These are phyloP conservation scores for Siniperca knerii DNA, from an alignment of 2,113 vertebrate species.

Conservation along the genomic window DNA sequence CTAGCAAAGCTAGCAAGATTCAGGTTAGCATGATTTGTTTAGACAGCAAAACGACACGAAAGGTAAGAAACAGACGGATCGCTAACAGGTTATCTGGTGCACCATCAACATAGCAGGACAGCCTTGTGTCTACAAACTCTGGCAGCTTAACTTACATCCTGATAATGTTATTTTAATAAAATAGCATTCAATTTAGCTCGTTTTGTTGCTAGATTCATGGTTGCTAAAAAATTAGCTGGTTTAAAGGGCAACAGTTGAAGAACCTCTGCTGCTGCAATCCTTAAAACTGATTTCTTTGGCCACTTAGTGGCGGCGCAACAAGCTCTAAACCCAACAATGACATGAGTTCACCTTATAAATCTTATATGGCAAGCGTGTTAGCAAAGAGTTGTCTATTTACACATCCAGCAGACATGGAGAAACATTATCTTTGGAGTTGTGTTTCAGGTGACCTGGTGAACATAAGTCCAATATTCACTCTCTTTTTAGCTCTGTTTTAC, in stretches of 20 bases:
- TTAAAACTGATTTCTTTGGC: background rate
- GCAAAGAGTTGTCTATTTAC: background rate
- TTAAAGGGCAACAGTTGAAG: background rate
- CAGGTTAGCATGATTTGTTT: background rate
- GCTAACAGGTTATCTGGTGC: background rate
- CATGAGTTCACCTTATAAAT: too few relatives aligned
- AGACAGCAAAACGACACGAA: background rate
- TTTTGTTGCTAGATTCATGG: background rate
- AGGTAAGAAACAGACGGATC: background rate
- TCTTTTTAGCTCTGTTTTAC: background rate
- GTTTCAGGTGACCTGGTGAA: background rate
- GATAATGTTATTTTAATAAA: background rate
- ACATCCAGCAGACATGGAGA: background rate
- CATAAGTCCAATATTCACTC: background rate
- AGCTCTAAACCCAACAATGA: background rate
- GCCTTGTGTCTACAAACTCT: background rate
- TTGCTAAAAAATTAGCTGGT: background rate
- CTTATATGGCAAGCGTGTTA: too few relatives aligned
- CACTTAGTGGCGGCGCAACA: background rate
- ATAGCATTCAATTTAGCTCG: background rate
- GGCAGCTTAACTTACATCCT: background rate
- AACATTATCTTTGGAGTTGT: background rate
- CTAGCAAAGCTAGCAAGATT: background rate
- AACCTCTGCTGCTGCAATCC: background rate
- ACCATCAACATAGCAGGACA: background rate